Conservation (phyloP, 2,888 invertebrate species). For the Scelioninae gen. 1 region DNA sequence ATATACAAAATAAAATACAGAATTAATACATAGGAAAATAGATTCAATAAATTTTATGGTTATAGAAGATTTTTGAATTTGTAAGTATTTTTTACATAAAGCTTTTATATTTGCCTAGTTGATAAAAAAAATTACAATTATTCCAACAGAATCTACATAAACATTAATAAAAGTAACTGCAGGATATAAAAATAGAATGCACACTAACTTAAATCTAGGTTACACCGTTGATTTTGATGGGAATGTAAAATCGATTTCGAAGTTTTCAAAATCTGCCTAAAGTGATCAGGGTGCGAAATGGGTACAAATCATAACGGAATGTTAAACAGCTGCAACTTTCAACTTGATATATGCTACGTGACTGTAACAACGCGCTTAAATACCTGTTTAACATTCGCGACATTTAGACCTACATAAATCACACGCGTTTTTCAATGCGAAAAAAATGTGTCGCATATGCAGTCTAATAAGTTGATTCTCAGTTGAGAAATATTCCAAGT, state of each 20-base stretch:
- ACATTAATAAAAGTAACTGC: no score
- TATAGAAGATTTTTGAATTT: no score
- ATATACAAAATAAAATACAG: no score
- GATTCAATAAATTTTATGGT: no score
- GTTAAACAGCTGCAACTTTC: constrained; percentile 42
- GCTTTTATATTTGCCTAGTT: no score
- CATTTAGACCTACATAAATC: constrained; percentile 63
- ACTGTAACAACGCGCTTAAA: constrained; percentile 57
- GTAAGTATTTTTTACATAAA: no score
- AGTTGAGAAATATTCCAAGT: constrained; percentile 29
- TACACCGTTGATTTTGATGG: neutral
- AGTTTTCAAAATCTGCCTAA: neutral
- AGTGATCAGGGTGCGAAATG: constrained; percentile 30
- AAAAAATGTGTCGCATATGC: constrained; percentile 49
- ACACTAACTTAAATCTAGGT: neutral
- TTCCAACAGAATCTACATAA: no score
- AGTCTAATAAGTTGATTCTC: constrained; percentile 46
- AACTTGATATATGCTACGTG: constrained; percentile 53
- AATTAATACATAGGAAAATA: no score
- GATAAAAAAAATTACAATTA: no score
- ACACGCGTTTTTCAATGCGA: constrained; percentile 49
- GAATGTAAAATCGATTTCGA: neutral
- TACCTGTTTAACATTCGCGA: constrained; percentile 61
- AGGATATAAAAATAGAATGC: no score
- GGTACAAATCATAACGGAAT: constrained; percentile 42